Evolutionary conservation across 2,797 vertebrate genomes (phyloP), one percentile per base, ranked within the genome.

Genomic region (Selene dorsalis): DNA sequence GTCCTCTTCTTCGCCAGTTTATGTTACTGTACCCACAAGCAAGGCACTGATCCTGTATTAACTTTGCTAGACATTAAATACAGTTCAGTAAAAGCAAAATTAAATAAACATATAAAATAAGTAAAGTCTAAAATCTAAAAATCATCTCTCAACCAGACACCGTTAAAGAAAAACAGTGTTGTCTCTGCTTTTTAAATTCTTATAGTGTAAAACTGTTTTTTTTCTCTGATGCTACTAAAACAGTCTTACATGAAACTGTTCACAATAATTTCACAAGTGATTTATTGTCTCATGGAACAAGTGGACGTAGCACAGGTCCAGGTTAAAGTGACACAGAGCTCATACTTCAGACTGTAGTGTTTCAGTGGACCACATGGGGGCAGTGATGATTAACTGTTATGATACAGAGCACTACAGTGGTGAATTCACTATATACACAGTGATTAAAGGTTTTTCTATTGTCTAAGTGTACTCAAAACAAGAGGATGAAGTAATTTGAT

Each of bases 161-260:
- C 3, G 11, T 22, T 13, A 24, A 16, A 11, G 52, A 48, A 43
- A 35, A 22, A 3, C 1, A 17, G 26, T 39, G n/a, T 11, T 8
- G 13, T 55, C 47, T 18, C 30, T 61, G 24, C 26, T 6, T 14
- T 53, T 61, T 17, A 8, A 69, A 9, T 35, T 35, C 6, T 35
- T 35, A 35, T 6, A 50, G 30, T 18, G 10, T 16, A 18, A 17
- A 39, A 12, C 4, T 4, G 20, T 26, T 22, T 13, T 41, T 41
- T 24, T 56, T 18, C 56, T 3, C 17, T 55, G 80, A 69, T n/a
- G 60, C 59, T 68, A 41, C 61, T n/a, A 11, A 57, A 48, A 60
- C 32, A 5, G 32, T 35, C 30, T 52, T 0, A 59, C 13, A 35
- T 22, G 12, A 16, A 22, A 13, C 6, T 32, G 22, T 50, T 24